Evolutionary conservation across 2,797 vertebrate genomes (phyloP).

Genomic region (Hydrolagus colliei): DNA sequence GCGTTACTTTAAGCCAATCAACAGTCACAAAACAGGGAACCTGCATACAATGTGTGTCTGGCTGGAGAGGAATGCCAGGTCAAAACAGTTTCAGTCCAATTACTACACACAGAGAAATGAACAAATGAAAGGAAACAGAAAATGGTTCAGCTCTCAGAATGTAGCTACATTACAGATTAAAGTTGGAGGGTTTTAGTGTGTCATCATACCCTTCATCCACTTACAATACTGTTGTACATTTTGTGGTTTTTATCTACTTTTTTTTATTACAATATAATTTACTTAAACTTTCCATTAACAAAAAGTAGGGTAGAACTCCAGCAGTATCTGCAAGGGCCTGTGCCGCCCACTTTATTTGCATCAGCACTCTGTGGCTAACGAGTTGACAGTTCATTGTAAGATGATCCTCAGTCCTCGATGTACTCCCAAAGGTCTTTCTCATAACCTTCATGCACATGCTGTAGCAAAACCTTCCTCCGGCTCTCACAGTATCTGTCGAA

Average conservation of each 20-base stretch:
- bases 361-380: conserved; percentile 86
- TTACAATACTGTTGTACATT: conserved; percentile 98
- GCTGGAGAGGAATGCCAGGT: conserved; percentile 78
- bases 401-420: conserved; percentile 93
- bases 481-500: conserved; percentile 96
- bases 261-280: conserved; percentile 99
- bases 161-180: conserved; percentile 84
- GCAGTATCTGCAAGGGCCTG: conserved; percentile 65
- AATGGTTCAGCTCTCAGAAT: conserved; percentile 63
- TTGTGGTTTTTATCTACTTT: conserved; percentile 76
- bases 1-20: conserved; percentile 66
- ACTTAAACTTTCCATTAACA: conserved; percentile 87
- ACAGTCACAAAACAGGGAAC: conserved; percentile 65
- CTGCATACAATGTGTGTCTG: conserved; percentile 57
- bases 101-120: conserved; percentile 58
- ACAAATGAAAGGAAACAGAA: conserved; percentile 59
- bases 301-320: conserved; percentile 85
- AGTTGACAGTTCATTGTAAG: conserved; percentile 61
- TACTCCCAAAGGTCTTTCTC: conserved; percentile 99
- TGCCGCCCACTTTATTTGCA: conserved; percentile 80
- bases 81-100: conserved; percentile 64
- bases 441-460: conserved; percentile 99
- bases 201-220: conserved; percentile 71
- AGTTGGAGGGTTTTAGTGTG: conserved; percentile 71
- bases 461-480: conserved; percentile 93